phyloP scores from a whole-genome alignment of 2,113 vertebrate genomes.

The Eolophus roseicapilla region DNA sequence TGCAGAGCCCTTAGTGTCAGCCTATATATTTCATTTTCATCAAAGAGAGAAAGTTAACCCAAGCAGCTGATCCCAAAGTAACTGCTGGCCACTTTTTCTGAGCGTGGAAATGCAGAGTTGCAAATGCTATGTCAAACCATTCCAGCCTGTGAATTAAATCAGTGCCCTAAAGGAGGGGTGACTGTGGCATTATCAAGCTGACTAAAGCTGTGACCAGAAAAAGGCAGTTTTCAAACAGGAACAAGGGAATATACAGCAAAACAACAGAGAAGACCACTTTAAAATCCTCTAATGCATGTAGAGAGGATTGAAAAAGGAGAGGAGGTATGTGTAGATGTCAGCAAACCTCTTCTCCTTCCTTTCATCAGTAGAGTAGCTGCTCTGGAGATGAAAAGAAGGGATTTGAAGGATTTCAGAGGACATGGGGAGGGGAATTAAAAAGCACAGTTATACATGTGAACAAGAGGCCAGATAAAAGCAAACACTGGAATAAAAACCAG shows the following conservation, averaged over 20 bases:
- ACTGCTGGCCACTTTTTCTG: not conserved
- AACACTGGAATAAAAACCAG: not conserved
- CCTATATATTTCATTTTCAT: not conserved
- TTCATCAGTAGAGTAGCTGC: not conserved
- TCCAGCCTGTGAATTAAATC: not conserved
- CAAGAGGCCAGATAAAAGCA: not conserved
- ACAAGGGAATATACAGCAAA: not conserved
- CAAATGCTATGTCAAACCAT: not conserved
- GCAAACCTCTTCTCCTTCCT: not conserved
- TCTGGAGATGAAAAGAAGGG: not conserved
- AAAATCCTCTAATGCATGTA: not conserved
- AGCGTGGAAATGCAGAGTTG: not conserved
- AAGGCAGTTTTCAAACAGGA: not conserved
- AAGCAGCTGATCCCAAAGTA: not conserved
- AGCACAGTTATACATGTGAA: not conserved
- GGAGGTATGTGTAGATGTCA: not conserved
- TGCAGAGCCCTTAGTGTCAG: not conserved
- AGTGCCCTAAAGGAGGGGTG: too few species aligned
- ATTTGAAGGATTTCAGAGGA: not conserved
- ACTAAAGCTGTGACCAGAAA: not conserved
- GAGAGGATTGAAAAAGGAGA: not conserved
- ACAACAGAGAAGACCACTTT: not conserved
- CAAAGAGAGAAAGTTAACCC: not conserved
- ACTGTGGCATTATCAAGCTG: not conserved
- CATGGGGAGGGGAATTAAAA: not conserved